These are phyloP conservation scores for Myripristis murdjan DNA, from an alignment of 2,797 vertebrate genomes.

Conservation along the genomic window DNA sequence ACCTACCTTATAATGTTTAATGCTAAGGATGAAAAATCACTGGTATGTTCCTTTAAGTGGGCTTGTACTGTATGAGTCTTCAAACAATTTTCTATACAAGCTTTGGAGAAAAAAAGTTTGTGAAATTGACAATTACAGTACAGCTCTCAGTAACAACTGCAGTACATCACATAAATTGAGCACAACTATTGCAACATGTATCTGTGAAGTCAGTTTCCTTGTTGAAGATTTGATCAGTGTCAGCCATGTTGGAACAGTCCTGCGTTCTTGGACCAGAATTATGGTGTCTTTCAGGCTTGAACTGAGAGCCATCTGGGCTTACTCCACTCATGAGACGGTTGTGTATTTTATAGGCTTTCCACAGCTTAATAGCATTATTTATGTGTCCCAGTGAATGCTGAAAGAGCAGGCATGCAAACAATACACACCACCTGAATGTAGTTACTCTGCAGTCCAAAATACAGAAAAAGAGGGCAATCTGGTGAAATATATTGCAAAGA, in stretches of 20 bases:
- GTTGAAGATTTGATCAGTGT: constrained; percentile 59
- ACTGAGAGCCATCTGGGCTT: constrained; percentile 76
- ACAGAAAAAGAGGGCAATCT: constrained; percentile 39
- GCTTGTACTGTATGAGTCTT: constrained; percentile 34
- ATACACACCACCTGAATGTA: constrained; percentile 60
- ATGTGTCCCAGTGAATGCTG: constrained; percentile 57
- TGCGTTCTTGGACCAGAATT: constrained; percentile 49
- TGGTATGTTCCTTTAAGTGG: no score
- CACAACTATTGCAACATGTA: constrained; percentile 43
- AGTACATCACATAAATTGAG: constrained; percentile 42
- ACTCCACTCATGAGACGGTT: constrained; percentile 58
- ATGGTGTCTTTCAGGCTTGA: constrained; percentile 60
- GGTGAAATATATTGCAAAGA: constrained; percentile 51
- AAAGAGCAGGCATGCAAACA: constrained; percentile 60
- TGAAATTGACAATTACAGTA: constrained; percentile 44
- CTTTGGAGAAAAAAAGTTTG: constrained; percentile 20
- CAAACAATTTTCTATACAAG: constrained; percentile 11
- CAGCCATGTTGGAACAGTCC: constrained; percentile 61
- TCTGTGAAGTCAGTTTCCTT: constrained; percentile 47
- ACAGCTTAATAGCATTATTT: constrained; percentile 69
- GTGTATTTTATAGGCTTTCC: constrained; percentile 68
- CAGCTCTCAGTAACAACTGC: constrained; percentile 39
- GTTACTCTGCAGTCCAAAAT: constrained; percentile 45
- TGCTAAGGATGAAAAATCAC: no score
- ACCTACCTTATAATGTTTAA: no score